These are phyloP conservation scores for Syndactyla subalaris DNA, from an alignment of 2,797 vertebrate genomes.

Conservation along the genomic window DNA sequence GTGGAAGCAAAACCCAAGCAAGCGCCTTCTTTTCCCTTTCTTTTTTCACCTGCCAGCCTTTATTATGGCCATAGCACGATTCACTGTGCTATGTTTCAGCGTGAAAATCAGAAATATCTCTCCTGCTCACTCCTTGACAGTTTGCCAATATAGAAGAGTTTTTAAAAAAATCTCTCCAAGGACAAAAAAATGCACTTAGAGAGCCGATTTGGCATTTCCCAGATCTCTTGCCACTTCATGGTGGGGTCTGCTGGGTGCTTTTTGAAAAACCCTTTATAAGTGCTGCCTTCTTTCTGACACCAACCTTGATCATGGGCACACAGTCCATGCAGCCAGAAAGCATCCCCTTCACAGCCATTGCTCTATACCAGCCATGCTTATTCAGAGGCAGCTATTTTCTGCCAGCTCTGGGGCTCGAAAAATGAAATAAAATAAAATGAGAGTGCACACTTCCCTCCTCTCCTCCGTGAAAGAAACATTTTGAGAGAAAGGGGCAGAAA, in stretches of 20 bases:
- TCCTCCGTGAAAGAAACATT: neutral
- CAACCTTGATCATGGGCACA: fast-evolving
- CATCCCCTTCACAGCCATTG: neutral
- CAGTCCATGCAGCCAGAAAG: neutral
- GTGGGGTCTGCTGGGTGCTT: conserved; percentile 11
- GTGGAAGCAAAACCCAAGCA: neutral
- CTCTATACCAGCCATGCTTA: neutral
- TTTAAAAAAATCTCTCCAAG: neutral
- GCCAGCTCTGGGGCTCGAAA: neutral
- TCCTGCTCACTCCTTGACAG: conserved; percentile 8
- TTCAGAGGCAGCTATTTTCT: neutral
- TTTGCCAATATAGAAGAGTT: neutral
- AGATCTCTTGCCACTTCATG: neutral
- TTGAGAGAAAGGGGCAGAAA: conserved; percentile 6
- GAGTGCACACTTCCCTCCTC: neutral
- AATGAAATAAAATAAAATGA: neutral
- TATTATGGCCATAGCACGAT: neutral
- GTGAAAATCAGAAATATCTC: conserved; percentile 38
- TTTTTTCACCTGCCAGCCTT: conserved; percentile 21
- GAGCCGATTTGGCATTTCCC: neutral
- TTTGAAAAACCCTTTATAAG: conserved; percentile 10
- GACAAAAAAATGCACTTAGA: neutral
- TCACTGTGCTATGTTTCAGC: conserved; percentile 11
- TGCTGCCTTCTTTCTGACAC: neutral
- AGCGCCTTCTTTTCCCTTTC: neutral